Evolutionary conservation across 2,113 vertebrate species (phyloP), one percentile per base, ranked within the genome.

Genomic region (Hirundichthys speculiger): DNA sequence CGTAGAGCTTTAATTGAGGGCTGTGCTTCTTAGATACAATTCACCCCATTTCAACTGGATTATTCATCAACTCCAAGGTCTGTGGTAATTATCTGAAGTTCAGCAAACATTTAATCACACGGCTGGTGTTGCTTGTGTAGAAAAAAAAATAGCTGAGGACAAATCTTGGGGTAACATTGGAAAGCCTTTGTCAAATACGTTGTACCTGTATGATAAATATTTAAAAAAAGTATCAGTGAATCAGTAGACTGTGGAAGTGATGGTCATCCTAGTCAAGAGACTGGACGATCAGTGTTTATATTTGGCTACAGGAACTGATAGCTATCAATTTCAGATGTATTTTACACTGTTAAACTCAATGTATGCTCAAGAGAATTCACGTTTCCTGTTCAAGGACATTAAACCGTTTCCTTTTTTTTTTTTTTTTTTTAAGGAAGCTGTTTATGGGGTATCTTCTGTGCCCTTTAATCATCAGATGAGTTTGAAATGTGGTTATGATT

Each of bases 81-180:
- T 43, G 61, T 13, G 67, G 63, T 77, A 75, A 79, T 81, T 77
- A 73, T 72, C 57, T 50, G 27, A 62, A 69, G 40, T 76, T 75
- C 47, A 79, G 45, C 67, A 63, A 81, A 75, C 65, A 52, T 69
- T 74, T 69, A 69, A 70, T 40, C 57, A 20, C 21, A 64, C 12
- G 12, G 34, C 22, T 67, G 47, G 42, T 40, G 48, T 54, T 54
- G 38, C 11, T 0, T 58, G 25, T 69, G 47, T 43, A 38, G 24
- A 20, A 39, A 45, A 19, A 11, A 20, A 14, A 25, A 50, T 39
- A 1, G 18, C 43, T n/a, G 13, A 56, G 21, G 10, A 38, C 4
- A 14, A 47, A 3, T 0, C 19, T 58, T 48, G 3, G n/a, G 40
- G 43, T 39, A 13, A 27, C 21, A 6, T 21, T 58, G 19, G 19